Evolutionary conservation across 2,113 vertebrate genomes (phyloP), one percentile per base, ranked within the genome.

Genomic region (Pionites leucogaster): DNA sequence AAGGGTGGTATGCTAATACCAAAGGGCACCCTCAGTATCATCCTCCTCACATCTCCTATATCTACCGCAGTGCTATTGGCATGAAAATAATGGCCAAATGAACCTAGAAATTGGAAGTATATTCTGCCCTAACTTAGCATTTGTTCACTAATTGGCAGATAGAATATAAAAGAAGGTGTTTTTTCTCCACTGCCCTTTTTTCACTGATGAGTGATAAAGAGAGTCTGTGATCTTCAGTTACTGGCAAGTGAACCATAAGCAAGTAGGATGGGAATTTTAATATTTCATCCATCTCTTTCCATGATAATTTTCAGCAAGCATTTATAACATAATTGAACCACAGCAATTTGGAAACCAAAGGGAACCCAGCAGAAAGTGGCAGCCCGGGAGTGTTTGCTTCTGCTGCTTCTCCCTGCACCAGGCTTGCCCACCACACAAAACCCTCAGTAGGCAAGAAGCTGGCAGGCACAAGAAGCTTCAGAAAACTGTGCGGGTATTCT

Each of bases 381-480:
- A 67, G 7, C 22, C 29, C 29, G 37, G 28, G 18, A 80, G 16
- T 4, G 20, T 31, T 75, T 88, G 15, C 22, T 86, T 79, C 50
- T 52, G 19, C 13, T 14, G 31, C 14, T 25, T 39, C 13, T 8
- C 35, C 52, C 53, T 60, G 44, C 25, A 24, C 35, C 2, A 4
- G 29, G 13, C 28, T 31, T 68, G 20, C 8, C 10, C 25, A 25
- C 11, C 24, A n/a, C 7, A 13, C 7, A 13, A 79, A 44, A 0
- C 4, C 22, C 17, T 78, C 72, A 67, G 49, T 11, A n/a, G 35
- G 27, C 5, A 5, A 65, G 31, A 1, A 11, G 37, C n/a, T 7
- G 4, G 23, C 0, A 3, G 39, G 53, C 29, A 19, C 0, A 0
- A 23, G 8, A 64, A 83, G 62, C 63, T 47, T 42, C 37, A 53